Percentiles rank a stretch among this genome's conserved stretches.
Conservation (phyloP, 2,113 vertebrate genomes). For the Myiozetetes cayanensis region DNA sequence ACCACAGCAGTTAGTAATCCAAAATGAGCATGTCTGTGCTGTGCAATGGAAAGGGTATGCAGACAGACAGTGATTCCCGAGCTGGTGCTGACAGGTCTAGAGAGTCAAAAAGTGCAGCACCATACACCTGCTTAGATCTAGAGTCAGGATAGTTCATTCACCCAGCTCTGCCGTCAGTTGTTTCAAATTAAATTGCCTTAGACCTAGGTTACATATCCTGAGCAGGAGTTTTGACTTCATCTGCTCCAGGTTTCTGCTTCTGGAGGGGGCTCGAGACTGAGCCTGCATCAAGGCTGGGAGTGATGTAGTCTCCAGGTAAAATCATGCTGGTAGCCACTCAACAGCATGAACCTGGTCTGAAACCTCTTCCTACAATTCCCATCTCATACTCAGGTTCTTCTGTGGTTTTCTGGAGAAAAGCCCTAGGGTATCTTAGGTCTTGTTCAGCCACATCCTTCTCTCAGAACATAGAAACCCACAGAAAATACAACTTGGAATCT, state of each 20-base stretch:
- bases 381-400: background rate
- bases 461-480: background rate
- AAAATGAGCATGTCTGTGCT: background rate
- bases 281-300: background rate
- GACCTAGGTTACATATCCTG: background rate
- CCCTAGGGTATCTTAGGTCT: background rate
- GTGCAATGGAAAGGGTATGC: background rate
- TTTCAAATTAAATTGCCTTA: background rate
- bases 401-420: background rate
- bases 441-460: background rate
- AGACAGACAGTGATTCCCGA: background rate
- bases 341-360: background rate
- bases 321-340: background rate
- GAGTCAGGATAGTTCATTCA: background rate
- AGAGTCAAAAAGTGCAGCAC: background rate
- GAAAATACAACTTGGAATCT: background rate
- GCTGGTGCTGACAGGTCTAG: background rate
- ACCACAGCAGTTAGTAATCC: background rate
- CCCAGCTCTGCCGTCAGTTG: background rate
- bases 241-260: background rate
- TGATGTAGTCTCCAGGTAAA: background rate
- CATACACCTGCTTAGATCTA: background rate
- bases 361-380: background rate
- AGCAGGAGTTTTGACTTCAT: background rate
- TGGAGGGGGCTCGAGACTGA: background rate